Conservation (phyloP, 2,797 vertebrate species). For the Sciaenops ocellatus region DNA sequence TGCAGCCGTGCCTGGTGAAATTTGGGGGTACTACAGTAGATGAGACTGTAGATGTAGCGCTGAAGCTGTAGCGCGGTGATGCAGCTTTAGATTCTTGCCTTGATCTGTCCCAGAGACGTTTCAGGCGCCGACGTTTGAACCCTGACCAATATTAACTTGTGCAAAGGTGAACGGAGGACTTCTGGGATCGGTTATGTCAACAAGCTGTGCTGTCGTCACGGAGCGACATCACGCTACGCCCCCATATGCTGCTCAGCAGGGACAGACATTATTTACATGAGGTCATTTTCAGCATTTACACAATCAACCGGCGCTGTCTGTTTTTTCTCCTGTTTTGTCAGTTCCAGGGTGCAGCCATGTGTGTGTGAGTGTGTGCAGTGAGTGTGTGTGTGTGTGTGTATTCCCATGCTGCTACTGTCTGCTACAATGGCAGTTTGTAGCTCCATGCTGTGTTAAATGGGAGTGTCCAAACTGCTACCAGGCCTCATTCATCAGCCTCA, state of each 20-base stretch:
- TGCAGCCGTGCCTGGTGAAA: too few species aligned
- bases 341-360: constrained; percentile 14
- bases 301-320: constrained; percentile 8
- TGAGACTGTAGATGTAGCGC: too few species aligned
- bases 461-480: constrained; percentile 73
- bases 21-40: too few species aligned
- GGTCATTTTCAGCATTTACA: constrained; percentile 31
- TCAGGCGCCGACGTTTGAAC: too few species aligned
- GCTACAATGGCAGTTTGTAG: constrained; percentile 65
- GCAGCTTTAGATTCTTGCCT: too few species aligned
- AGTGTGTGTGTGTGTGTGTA: constrained; percentile 35
- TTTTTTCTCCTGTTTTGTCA: constrained; percentile 30
- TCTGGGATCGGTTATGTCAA: too few species aligned
- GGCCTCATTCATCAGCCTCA: constrained; percentile 81
- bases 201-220: too few species aligned
- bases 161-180: too few species aligned
- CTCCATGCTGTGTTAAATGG: constrained; percentile 79
- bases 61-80: too few species aligned
- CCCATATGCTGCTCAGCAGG: background rate
- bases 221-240: too few species aligned
- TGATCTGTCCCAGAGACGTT: too few species aligned
- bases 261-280: constrained; percentile 3
- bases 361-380: background rate
- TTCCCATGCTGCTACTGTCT: constrained; percentile 68
- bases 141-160: too few species aligned